Percentiles rank a stretch among this genome's conserved stretches.
Conservation (phyloP, 2,113 vertebrate species). For the Neogale vison region DNA sequence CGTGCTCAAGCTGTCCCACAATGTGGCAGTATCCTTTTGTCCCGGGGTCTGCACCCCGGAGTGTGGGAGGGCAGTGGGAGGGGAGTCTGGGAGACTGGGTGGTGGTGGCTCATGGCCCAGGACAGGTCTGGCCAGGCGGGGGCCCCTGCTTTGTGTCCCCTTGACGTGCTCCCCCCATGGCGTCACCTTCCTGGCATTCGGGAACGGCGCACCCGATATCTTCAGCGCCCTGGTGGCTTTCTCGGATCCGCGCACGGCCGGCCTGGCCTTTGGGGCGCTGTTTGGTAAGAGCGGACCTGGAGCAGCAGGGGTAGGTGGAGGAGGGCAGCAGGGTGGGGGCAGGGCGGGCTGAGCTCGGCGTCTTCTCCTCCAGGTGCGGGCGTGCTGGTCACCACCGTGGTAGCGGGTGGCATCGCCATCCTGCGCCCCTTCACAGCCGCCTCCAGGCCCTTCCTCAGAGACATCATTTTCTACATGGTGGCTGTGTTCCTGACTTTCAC, state of each 20-base stretch:
- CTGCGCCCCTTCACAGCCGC: slow-evolving; percentile 92
- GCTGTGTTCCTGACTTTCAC: slow-evolving; percentile 94
- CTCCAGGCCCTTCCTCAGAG: slow-evolving; percentile 96
- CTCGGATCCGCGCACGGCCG: slow-evolving; percentile 91
- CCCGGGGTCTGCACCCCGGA: fast-evolving
- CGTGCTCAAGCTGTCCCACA: slow-evolving; percentile 93
- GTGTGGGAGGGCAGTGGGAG: background rate
- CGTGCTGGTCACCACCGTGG: slow-evolving; percentile 95
- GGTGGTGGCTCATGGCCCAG: fast-evolving
- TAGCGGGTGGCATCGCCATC: slow-evolving; percentile 93
- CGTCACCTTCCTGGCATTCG: slow-evolving; percentile 97
- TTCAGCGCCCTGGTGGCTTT: slow-evolving; percentile 97
- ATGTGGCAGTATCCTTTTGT: slow-evolving; percentile 97
- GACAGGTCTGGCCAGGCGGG: too few species aligned
- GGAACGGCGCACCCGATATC: slow-evolving; percentile 96
- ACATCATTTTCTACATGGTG: slow-evolving; percentile 95
- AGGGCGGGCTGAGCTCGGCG: fast-evolving
- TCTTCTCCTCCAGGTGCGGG: slow-evolving; percentile 88
- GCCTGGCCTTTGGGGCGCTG: slow-evolving; percentile 93
- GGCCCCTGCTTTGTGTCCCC: slow-evolving; percentile 62
- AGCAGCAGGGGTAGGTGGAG: fast-evolving
- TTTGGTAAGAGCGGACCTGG: slow-evolving; percentile 86
- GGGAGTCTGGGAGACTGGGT: background rate
- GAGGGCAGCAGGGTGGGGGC: fast-evolving
- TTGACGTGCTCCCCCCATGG: slow-evolving; percentile 90